These are phyloP conservation scores for Mamestra brassicae DNA, from an alignment of 2,888 invertebrate species.

Conservation along the genomic window DNA sequence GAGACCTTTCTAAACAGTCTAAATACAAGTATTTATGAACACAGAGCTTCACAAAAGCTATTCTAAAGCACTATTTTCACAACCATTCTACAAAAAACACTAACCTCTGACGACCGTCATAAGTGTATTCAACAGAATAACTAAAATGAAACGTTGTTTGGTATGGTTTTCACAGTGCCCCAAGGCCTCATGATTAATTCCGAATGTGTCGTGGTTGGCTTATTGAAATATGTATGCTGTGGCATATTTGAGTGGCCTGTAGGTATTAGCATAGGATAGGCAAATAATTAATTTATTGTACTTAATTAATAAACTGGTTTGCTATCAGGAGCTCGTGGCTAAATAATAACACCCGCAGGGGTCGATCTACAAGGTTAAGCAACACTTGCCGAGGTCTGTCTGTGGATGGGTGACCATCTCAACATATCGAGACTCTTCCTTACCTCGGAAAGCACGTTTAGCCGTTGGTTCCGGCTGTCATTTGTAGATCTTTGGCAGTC, in stretches of 20 bases:
- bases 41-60: not conserved
- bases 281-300: conserved; percentile 42
- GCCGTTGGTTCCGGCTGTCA: too few species aligned
- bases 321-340: not conserved
- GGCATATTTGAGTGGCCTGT: conserved; percentile 38
- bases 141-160: conserved; percentile 23
- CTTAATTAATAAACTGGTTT: conserved; percentile 18
- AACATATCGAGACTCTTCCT: too few species aligned
- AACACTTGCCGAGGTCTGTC: too few species aligned
- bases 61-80: conserved; percentile 5
- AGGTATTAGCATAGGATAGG: conserved; percentile 36
- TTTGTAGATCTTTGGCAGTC: too few species aligned
- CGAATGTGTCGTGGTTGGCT: conserved; percentile 44
- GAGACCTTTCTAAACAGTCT: too few species aligned
- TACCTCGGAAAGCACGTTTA: too few species aligned
- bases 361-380: too few species aligned
- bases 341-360: too few species aligned
- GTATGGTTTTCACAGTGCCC: conserved; percentile 43
- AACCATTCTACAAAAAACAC: conserved; percentile 11
- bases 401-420: too few species aligned
- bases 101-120: not conserved
- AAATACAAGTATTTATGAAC: too few species aligned
- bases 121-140: conserved; percentile 28
- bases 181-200: conserved; percentile 56
- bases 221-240: conserved; percentile 54